A percentile compares a stretch with the other conserved stretches of the same genome.
phyloP scores from a whole-genome alignment of 2,797 vertebrate species.

The Pseudochromis fuscus region DNA sequence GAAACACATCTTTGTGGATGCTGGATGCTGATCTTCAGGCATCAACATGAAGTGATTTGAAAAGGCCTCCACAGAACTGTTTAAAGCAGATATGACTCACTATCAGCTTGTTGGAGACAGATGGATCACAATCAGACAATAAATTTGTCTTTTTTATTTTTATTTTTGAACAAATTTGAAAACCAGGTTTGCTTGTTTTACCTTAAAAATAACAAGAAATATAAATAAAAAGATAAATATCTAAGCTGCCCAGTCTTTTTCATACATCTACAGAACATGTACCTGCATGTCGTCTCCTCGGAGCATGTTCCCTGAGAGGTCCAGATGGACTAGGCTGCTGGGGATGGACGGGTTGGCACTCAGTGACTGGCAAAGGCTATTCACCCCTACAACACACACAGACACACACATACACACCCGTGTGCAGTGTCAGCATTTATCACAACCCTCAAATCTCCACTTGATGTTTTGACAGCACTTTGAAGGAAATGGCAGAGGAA shows the following conservation, averaged over 20 bases:
- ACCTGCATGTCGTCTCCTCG: slow-evolving; percentile 96
- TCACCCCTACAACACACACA: slow-evolving; percentile 89
- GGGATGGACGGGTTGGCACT: slow-evolving; percentile 93
- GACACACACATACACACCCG: slow-evolving; percentile 36
- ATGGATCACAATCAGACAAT: no score
- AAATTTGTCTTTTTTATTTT: no score
- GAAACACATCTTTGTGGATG: fast-evolving
- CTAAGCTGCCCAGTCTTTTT: no score
- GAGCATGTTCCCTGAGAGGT: slow-evolving; percentile 97
- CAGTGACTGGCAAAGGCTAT: slow-evolving; percentile 97
- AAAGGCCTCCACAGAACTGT: slow-evolving; percentile 5
- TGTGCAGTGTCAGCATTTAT: slow-evolving; percentile 48
- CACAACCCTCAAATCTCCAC: slow-evolving; percentile 36
- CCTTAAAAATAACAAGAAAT: no score
- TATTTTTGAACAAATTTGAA: no score
- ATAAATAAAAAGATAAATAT: neutral
- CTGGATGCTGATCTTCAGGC: neutral
- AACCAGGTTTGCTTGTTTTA: no score
- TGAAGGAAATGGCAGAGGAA: slow-evolving; percentile 69
- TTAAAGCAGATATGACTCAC: slow-evolving; percentile 40
- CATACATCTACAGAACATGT: neutral
- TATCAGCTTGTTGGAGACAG: slow-evolving; percentile 7
- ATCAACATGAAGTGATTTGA: neutral
- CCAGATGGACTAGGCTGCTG: slow-evolving; percentile 92
- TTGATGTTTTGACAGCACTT: slow-evolving; percentile 63